These are phyloP conservation scores for Oasisia sp. DNA, from an alignment of 2,888 invertebrate genomes.

Conservation along the genomic window DNA sequence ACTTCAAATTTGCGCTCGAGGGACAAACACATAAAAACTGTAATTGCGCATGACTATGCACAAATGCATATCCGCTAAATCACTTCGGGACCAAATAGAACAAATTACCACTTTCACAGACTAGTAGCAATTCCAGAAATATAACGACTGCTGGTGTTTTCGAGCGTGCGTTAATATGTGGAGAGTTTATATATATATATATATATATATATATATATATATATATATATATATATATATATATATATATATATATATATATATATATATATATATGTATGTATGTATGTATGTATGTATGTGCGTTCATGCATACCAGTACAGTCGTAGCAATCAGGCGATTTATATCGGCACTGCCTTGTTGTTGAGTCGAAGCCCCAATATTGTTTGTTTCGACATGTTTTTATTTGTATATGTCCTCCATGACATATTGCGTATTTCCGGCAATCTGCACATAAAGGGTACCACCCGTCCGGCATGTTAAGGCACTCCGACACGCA, in stretches of 20 bases:
- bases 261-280: not conserved
- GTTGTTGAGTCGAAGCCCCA: not conserved
- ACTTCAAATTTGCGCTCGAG: not conserved
- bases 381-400: not conserved
- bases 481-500: not conserved
- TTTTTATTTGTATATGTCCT: not conserved
- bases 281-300: not conserved
- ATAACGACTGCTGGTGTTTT: too few species aligned
- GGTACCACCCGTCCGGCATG: not conserved
- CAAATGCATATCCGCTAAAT: too few species aligned
- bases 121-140: too few species aligned
- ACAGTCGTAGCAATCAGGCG: not conserved
- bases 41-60: too few species aligned
- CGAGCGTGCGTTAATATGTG: too few species aligned
- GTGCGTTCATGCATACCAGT: not conserved
- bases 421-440: not conserved
- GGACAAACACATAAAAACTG: too few species aligned
- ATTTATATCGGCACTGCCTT: not conserved
- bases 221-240: not conserved
- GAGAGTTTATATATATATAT: too few species aligned
- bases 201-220: not conserved
- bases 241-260: not conserved
- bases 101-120: too few species aligned
- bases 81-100: too few species aligned
- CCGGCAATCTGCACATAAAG: not conserved